phyloP scores from a whole-genome alignment of 2,113 vertebrate genomes.

The Strigops habroptila region DNA sequence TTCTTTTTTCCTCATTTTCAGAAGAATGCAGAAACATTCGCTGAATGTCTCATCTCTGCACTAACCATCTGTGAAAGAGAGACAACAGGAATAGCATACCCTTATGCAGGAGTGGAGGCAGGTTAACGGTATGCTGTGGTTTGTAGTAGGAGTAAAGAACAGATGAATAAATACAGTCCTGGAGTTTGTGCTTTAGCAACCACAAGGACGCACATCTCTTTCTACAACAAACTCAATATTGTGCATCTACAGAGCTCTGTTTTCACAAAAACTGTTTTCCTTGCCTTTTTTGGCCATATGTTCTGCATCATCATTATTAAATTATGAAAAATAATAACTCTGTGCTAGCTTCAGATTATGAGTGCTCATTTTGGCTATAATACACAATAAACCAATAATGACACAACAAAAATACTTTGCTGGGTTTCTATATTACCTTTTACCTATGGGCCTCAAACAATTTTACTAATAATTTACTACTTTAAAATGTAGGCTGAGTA shows the following conservation, averaged over 20 bases:
- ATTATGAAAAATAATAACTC: not conserved
- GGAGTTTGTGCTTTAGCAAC: not conserved
- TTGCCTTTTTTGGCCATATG: slow-evolving; percentile 4
- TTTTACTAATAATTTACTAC: not conserved
- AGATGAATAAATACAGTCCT: not conserved
- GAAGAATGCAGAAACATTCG: not conserved
- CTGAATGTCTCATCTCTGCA: not conserved
- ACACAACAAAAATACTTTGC: not conserved
- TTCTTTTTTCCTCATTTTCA: not conserved
- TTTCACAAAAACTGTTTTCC: not conserved
- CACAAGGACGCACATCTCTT: not conserved
- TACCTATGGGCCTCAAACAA: not conserved
- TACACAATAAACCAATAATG: not conserved
- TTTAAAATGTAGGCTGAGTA: not conserved
- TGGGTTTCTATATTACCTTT: not conserved
- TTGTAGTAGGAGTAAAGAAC: not conserved
- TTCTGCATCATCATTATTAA: not conserved
- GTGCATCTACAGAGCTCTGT: not conserved
- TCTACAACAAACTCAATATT: not conserved
- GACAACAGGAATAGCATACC: not conserved
- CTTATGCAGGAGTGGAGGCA: not conserved
- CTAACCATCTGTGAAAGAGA: not conserved
- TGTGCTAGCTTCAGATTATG: not conserved
- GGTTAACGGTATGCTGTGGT: not conserved
- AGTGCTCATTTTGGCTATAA: not conserved